Evolutionary conservation across 2,113 vertebrate species (phyloP), one percentile per base, ranked within the genome.

Genomic region (Hydropotes inermis): DNA sequence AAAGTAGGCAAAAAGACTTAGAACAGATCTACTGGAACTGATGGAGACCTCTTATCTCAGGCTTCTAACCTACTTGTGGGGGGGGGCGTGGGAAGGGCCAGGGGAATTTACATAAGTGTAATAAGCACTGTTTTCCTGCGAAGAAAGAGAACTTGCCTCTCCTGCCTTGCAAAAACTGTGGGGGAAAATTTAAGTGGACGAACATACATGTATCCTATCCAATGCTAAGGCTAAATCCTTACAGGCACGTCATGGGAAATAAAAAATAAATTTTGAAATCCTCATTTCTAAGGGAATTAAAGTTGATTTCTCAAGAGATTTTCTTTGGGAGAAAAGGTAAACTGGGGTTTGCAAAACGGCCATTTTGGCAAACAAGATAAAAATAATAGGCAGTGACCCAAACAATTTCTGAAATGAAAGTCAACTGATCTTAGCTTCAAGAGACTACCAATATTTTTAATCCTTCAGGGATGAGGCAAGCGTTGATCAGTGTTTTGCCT

Each of bases 1-100:
- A 97, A 98, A 98, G 94, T 1, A 97, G 67, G 61, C 89, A 64
- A 92, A 76, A 97, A 91, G 13, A 97, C 83, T 98, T 97, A 86
- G 94, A 94, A 97, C 8, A 87, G 70, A 95, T 97, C 19, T 61
- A 84, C 16, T 94, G 74, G 74, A 91, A 95, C 43, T 83, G 58
- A 90, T 78, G 11, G 74, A 78, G 67, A 82, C 95, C 85, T 94
- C 3, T 87, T 33, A 92, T 82, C 57, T 93, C 88, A 93, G 9
- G 36, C 57, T 92, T 95, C 82, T 90, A 90, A 94, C 39, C 58
- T 88, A 25, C 55, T 78, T 54, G 83, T 39, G 57, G 83, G 70
- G 30, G 61, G 27, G 43, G 27, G 76, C 45, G 7, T 30, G 33
- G 0, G 12, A 74, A n/a, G 45, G 45, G 54, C 70, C 45, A 39